Evolutionary conservation across 92 coral and sea anemone genomes (phyloP), one percentile per base, ranked within the genome.

Genomic region (Phenganax stokvisi): DNA sequence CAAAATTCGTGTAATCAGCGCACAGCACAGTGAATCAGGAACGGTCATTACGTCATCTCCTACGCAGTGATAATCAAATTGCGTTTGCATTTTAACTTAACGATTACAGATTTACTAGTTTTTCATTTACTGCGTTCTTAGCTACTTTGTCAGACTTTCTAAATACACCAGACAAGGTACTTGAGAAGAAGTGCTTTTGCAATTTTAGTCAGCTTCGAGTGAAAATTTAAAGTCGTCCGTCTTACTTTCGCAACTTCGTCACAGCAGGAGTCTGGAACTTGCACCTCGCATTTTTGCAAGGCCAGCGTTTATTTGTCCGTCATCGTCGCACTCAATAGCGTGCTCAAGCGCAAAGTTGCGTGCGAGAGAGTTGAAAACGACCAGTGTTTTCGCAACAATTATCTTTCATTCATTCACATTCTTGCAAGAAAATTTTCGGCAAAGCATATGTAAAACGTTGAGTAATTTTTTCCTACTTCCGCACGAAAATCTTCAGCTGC

Each of bases 81-180:
- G 92, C 98, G 13, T 71, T 94, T 85, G 80, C 76, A 53, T 94
- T 92, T 85, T 94, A 94, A 80, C 77, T 94, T 75, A 85, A 87
- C 17, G 98, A 94, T 79, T 94, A 94, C 83, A 76, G 84, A 64
- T 80, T 79, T 16, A 89, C 91, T 12, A 88, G 54, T 25, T 86
- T 94, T 72, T 78, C 86, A 15, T 84, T 94, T n/a, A 87, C 71
- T 66, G 85, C 89, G 12, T 90, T 94, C 84, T 88, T 92, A 13
- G 78, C 92, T 55, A 97, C 93, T 17, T 64, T 94, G 77, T 91
- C 92, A 86, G 92, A 92, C 81, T 89, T 94, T 10, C 86, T 94
- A 12, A 87, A 90, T 65, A 80, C 92, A 0, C 92, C 97, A 53
- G 89, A 90, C 76, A 92, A 94, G 98, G 98, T 83, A 88, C 56